Base-by-base conservation (phyloP, 2,797 vertebrate genomes). In the Etheostoma perlongum region DNA sequence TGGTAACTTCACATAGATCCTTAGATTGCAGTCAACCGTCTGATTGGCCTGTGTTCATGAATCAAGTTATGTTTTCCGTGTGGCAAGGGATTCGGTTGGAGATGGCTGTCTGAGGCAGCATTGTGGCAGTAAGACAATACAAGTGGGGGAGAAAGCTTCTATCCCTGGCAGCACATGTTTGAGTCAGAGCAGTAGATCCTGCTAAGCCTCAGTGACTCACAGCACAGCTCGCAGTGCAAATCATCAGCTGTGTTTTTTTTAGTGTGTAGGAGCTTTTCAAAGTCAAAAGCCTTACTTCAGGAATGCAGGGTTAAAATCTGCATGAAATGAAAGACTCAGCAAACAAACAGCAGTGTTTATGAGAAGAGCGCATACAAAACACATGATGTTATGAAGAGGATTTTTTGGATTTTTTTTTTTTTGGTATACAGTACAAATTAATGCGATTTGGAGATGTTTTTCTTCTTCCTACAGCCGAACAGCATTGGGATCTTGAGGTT, bases 141-240 rank as follows among this genome's bases (percentile, higher is more conserved):
- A 87, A 91, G 82, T 83, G 85, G 83, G 82, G 83, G 81, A 87
- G 87, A 88, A 81, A 91, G 87, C 85, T 88, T 87, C 84, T 73
- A 81, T 92, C 82, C 87, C 83, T 86, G 86, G 85, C 90, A 88
- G 92, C 89, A 89, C 90, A 92, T 87, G 93, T 91, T 91, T 90
- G 93, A 95, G 91, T 94, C 92, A 92, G 87, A 93, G 90, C 87
- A 89, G 91, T 85, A 90, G 92, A 95, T 92, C 91, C 89, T 88
- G 92, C 89, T 94, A 95, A 94, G 94, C 94, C 89, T 89, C 85
- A 75, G 89, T 95, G 93, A 95, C 89, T 94, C 93, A 93, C 88
- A 81, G 92, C 84, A 67, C 81, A 88, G 91, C 90, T 93, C 88
- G 81, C 91, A 82, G 89, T 87, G 89, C 90, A 80, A 92, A 91